phyloP scores from a whole-genome alignment of 23 tunicate species.

The Phallusia fumigata region DNA sequence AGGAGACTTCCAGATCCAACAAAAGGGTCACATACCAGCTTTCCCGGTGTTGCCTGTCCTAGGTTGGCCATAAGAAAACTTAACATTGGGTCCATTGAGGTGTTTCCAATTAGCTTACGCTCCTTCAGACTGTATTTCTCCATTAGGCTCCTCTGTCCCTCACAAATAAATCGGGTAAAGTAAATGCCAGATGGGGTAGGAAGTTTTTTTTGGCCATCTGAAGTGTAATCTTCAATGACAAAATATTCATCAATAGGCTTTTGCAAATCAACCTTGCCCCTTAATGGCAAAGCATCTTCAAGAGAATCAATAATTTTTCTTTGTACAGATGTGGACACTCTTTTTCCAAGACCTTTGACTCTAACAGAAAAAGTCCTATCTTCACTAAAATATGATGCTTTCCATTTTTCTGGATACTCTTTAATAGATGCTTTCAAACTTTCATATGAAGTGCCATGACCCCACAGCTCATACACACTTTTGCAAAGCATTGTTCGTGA shows the following conservation, averaged over 20 bases:
- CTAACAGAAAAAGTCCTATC: constrained; percentile 51
- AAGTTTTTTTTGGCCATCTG: constrained; percentile 17
- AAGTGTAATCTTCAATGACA: constrained; percentile 77
- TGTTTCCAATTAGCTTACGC: constrained; percentile 92
- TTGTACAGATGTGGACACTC: constrained; percentile 52
- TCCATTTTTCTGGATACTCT: constrained; percentile 18
- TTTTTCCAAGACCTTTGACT: constrained; percentile 78
- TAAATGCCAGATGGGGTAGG: constrained; percentile 36
- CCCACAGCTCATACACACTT: constrained; percentile 84
- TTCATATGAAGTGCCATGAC: constrained; percentile 32
- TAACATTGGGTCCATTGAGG: constrained; percentile 96
- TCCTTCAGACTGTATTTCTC: constrained; percentile 61
- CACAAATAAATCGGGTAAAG: constrained; percentile 72
- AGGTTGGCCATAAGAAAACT: constrained; percentile 87
- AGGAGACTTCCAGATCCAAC: constrained; percentile 96
- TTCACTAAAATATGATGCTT: constrained; percentile 32
- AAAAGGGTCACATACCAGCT: constrained; percentile 89
- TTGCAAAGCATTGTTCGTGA: constrained; percentile 58
- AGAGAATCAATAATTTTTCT: constrained; percentile 45
- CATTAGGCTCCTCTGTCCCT: constrained; percentile 76
- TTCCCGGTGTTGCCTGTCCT: constrained; percentile 44
- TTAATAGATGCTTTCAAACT: constrained; percentile 47
- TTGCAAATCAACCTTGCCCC: constrained; percentile 63
- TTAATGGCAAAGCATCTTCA: constrained; percentile 70
- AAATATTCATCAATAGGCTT: constrained; percentile 60